Conservation (phyloP, 1,140 invertebrate species). For the Nasonia giraulti region DNA sequence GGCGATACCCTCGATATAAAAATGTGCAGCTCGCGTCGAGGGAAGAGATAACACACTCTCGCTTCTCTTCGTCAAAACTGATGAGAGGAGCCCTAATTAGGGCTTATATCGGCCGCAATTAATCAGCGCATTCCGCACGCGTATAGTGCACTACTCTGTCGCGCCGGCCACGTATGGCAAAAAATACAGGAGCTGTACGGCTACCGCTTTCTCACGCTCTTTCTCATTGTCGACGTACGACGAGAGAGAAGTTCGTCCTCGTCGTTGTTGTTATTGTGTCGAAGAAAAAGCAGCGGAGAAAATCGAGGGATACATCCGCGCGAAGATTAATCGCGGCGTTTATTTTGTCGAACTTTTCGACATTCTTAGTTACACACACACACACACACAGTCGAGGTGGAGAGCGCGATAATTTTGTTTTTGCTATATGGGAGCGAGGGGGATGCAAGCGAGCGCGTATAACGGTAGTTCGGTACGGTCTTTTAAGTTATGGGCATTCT, state of each 20-base stretch:
- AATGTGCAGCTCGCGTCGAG: background rate
- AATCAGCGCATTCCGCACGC: constrained; percentile 37
- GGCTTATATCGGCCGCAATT: constrained; percentile 27
- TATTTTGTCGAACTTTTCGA: constrained; percentile 30
- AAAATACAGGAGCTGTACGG: background rate
- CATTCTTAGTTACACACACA: background rate
- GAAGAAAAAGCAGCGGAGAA: background rate
- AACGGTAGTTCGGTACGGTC: background rate
- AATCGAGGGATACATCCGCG: background rate
- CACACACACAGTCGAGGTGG: too few relatives aligned
- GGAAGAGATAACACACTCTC: background rate
- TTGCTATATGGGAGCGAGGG: background rate
- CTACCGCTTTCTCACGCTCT: constrained; percentile 44
- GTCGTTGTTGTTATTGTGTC: background rate
- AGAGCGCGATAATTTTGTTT: background rate
- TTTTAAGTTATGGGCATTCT: background rate
- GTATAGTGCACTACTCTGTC: too few relatives aligned
- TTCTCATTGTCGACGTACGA: background rate
- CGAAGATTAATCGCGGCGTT: constrained; percentile 20
- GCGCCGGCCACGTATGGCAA: background rate
- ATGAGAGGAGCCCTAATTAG: background rate
- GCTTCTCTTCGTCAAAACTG: background rate
- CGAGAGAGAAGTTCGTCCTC: background rate
- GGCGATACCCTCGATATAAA: background rate
- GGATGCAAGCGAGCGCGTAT: background rate